phyloP scores from a whole-genome alignment of 1,140 invertebrate genomes.

The Sarcophaga peregrina region DNA sequence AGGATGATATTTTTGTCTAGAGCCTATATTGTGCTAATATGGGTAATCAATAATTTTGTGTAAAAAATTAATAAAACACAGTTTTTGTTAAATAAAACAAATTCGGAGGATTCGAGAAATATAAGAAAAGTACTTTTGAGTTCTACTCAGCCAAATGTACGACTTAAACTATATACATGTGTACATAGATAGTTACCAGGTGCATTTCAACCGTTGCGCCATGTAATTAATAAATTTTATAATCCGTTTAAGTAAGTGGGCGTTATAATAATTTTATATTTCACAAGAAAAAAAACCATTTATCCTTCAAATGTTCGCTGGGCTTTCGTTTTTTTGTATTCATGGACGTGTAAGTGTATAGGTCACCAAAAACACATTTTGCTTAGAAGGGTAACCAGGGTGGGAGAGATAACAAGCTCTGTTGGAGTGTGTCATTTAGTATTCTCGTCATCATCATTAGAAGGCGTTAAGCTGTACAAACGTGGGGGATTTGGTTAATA shows the following conservation, averaged over 20 bases:
- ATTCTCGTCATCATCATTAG: slow-evolving; percentile 21
- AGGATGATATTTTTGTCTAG: too few species aligned
- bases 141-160: too few species aligned
- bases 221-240: neutral
- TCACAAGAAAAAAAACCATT: neutral
- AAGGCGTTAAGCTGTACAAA: slow-evolving; percentile 24
- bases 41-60: too few species aligned
- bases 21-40: too few species aligned
- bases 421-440: neutral
- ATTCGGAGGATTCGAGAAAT: too few species aligned
- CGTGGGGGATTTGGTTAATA: neutral
- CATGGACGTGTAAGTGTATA: neutral
- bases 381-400: neutral
- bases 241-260: neutral
- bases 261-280: too few species aligned
- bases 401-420: neutral
- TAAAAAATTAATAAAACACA: too few species aligned
- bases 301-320: neutral
- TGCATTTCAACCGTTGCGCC: too few species aligned
- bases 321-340: neutral
- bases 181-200: too few species aligned
- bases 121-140: too few species aligned
- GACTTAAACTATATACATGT: too few species aligned
- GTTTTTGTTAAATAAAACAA: too few species aligned
- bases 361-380: neutral